phyloP scores from a whole-genome alignment of 2,888 invertebrate genomes.

The Serrognathus titanus region DNA sequence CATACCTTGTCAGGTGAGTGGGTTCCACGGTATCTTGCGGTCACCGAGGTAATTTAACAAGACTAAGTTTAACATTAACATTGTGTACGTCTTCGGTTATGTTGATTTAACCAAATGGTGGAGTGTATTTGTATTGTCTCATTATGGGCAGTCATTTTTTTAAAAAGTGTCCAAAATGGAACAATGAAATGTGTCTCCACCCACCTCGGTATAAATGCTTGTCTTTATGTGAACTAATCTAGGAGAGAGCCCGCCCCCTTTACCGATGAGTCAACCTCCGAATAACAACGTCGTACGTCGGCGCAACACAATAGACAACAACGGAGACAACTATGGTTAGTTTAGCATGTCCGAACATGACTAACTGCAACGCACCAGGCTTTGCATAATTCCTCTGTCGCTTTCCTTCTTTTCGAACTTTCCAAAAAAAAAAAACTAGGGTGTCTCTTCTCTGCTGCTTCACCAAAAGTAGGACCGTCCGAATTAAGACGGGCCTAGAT shows the following conservation, averaged over 20 bases:
- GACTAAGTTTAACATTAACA: too few relatives aligned
- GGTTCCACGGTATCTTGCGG: too few relatives aligned
- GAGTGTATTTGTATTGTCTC: too few relatives aligned
- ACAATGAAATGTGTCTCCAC: too few relatives aligned
- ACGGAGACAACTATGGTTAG: conserved; percentile 46
- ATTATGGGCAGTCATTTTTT: too few relatives aligned
- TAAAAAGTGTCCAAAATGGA: too few relatives aligned
- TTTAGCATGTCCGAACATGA: conserved; percentile 22
- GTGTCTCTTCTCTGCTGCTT: background rate
- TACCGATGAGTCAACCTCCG: conserved; percentile 56
- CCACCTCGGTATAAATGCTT: background rate
- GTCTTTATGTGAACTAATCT: conserved; percentile 31
- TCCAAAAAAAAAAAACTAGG: background rate
- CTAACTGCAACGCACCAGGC: conserved; percentile 1
- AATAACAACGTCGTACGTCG: conserved; percentile 36
- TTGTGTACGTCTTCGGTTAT: too few relatives aligned
- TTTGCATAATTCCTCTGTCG: background rate
- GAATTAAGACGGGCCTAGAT: background rate
- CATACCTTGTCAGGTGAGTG: conserved; percentile 42
- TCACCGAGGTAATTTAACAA: too few relatives aligned
- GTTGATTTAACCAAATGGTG: too few relatives aligned
- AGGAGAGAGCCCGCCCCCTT: conserved; percentile 58
- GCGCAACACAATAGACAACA: conserved; percentile 40
- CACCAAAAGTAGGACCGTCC: conserved; percentile 6
- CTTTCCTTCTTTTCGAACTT: background rate